Evolutionary conservation across 2,797 vertebrate genomes (phyloP).

Genomic region (Chaetodon trifasciatus): DNA sequence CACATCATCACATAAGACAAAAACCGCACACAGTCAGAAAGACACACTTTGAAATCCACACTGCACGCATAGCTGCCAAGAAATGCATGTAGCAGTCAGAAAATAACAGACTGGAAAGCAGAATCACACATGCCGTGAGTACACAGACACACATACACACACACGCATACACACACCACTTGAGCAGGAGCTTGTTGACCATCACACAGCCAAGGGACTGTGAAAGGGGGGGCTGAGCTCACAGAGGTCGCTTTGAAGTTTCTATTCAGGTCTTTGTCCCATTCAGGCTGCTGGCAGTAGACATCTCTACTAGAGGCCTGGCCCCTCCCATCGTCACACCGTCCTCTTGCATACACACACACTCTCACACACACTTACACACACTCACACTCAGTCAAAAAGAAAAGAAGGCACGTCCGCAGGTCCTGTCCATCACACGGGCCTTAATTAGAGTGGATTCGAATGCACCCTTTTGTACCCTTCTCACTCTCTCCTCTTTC

Average conservation of each 20-base stretch:
- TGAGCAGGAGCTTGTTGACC: conserved; percentile 80
- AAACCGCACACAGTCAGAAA: conserved; percentile 45
- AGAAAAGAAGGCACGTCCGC: conserved; percentile 82
- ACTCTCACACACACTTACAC: conserved; percentile 25
- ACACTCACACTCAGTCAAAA: conserved; percentile 51
- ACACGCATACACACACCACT: conserved; percentile 63
- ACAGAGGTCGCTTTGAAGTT: conserved; percentile 87
- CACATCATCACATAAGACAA: conserved; percentile 29
- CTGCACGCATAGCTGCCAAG: conserved; percentile 64
- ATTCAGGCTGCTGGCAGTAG: conserved; percentile 84
- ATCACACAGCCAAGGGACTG: conserved; percentile 73
- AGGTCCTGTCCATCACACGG: conserved; percentile 85
- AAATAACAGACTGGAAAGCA: conserved; percentile 72
- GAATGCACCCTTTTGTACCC: conserved; percentile 83
- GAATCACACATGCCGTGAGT: conserved; percentile 44
- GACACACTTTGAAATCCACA: conserved; percentile 77
- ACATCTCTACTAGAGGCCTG: conserved; percentile 82
- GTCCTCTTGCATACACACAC: conserved; percentile 37
- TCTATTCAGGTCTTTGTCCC: conserved; percentile 87
- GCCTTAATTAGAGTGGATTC: conserved; percentile 86
- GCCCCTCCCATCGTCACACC: conserved; percentile 76
- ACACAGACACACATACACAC: conserved; percentile 61
- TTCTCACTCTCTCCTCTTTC: conserved; percentile 80
- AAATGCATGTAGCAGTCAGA: conserved; percentile 72
- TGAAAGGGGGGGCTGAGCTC: conserved; percentile 62